phyloP scores from a whole-genome alignment of 2,797 vertebrate genomes.

The Crossoptilon crossoptilon region DNA sequence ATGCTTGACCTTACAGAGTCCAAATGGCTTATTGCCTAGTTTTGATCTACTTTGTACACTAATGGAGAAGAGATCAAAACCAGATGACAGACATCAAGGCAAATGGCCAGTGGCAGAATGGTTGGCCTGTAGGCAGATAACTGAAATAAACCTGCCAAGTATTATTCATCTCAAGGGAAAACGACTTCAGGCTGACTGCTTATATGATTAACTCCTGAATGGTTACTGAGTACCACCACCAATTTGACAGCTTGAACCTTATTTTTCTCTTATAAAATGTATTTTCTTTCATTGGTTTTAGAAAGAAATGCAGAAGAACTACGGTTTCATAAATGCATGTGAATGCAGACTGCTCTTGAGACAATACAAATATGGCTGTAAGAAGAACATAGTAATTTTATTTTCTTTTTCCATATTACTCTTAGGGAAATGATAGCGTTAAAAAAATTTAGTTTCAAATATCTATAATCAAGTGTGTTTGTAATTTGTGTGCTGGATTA shows the following conservation, averaged over 20 bases:
- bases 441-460: background rate
- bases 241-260: background rate
- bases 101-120: constrained; percentile 2
- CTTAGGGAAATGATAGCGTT: background rate
- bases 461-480: background rate
- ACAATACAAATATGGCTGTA: background rate
- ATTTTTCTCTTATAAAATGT: background rate
- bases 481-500: background rate
- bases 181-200: background rate
- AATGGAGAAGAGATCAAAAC: constrained; percentile 67
- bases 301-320: background rate
- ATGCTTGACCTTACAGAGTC: constrained; percentile 46
- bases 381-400: background rate
- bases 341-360: background rate
- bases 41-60: constrained; percentile 66
- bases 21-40: constrained; percentile 59
- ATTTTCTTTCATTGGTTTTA: constrained; percentile 7
- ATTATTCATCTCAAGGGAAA: constrained; percentile 20
- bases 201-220: constrained; percentile 44
- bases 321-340: background rate
- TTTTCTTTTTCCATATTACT: background rate
- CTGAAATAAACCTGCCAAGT: constrained; percentile 46
- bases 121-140: constrained; percentile 45
- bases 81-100: constrained; percentile 68
- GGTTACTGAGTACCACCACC: background rate